Conservation (phyloP, 2,888 invertebrate genomes). For the Mythimna albipuncta region DNA sequence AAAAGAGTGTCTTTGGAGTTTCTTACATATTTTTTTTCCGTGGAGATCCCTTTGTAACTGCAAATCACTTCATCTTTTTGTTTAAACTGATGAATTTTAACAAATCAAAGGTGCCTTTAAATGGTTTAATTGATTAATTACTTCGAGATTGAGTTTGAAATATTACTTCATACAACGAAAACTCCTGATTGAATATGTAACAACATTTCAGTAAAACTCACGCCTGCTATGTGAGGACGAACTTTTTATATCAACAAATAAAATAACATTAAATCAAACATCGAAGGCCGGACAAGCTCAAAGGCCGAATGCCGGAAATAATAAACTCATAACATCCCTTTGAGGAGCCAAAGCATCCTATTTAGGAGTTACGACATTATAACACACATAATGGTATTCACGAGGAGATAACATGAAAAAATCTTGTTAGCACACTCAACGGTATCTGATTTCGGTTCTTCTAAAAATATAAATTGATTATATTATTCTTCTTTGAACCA, state of each 20-base stretch:
- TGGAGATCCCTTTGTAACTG: too few relatives aligned
- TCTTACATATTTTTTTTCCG: too few relatives aligned
- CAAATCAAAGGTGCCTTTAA: too few relatives aligned
- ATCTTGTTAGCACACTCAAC: conserved; percentile 63
- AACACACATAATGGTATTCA: conserved; percentile 63
- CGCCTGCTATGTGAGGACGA: conserved; percentile 41
- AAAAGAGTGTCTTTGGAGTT: too few relatives aligned
- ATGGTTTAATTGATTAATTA: too few relatives aligned
- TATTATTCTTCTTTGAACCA: conserved; percentile 38
- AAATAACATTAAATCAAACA: conserved; percentile 56
- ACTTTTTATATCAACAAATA: conserved; percentile 46
- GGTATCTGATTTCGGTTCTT: conserved; percentile 56
- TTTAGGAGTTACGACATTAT: conserved; percentile 64
- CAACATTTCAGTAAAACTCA: conserved; percentile 16
- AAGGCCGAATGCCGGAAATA: conserved; percentile 65
- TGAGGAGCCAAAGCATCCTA: conserved; percentile 62
- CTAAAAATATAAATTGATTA: conserved; percentile 28
- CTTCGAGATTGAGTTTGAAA: background rate
- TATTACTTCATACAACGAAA: background rate
- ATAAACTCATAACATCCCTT: conserved; percentile 66
- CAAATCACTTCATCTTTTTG: too few relatives aligned
- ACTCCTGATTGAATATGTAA: background rate
- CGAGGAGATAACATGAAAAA: conserved; percentile 60
- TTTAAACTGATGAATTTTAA: too few relatives aligned
- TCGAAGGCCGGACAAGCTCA: conserved; percentile 56